Evolutionary conservation across 2,797 vertebrate genomes (phyloP).

Genomic region (Propithecus perrieri): DNA sequence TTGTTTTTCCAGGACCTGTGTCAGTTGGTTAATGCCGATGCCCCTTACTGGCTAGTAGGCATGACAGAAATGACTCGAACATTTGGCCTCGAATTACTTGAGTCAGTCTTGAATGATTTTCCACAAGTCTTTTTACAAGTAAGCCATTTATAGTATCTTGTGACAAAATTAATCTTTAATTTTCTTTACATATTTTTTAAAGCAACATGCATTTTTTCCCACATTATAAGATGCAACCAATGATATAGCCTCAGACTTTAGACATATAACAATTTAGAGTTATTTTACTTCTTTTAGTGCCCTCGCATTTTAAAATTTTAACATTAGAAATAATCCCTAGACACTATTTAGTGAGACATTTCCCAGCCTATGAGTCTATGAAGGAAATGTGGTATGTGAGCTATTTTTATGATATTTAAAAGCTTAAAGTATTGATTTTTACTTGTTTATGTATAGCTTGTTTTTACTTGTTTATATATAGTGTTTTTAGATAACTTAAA

Average conservation of each 20-base stretch:
- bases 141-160: slow-evolving; percentile 59
- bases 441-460: background rate
- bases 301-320: slow-evolving; percentile 37
- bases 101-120: slow-evolving; percentile 98
- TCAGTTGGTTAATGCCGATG: slow-evolving; percentile 98
- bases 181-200: slow-evolving; percentile 37
- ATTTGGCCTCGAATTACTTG: slow-evolving; percentile 97
- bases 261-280: background rate
- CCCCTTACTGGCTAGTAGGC: slow-evolving; percentile 98
- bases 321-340: background rate
- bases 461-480: background rate
- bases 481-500: background rate
- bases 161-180: slow-evolving; percentile 33
- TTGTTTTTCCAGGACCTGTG: slow-evolving; percentile 93
- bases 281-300: slow-evolving; percentile 1
- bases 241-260: background rate
- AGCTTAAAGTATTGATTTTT: background rate
- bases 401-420: slow-evolving; percentile 23
- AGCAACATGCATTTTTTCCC: background rate
- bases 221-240: background rate
- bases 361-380: background rate
- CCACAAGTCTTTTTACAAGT: slow-evolving; percentile 98
- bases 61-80: slow-evolving; percentile 99
- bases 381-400: background rate
- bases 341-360: background rate